Evolutionary conservation across 2,797 vertebrate species (phyloP).

Genomic region (Pantherophis vulpinus): DNA sequence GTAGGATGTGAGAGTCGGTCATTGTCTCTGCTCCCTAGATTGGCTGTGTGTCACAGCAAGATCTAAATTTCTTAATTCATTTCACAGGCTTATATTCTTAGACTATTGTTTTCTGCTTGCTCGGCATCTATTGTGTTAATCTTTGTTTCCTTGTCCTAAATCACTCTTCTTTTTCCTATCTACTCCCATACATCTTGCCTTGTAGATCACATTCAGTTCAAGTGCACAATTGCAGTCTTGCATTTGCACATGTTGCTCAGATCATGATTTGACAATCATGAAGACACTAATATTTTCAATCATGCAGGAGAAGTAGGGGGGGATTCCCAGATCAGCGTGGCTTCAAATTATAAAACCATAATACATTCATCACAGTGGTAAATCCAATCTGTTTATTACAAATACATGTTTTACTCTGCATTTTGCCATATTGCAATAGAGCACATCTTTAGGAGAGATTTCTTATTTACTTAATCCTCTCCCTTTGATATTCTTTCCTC

Average conservation of each 20-base stretch:
- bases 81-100: background rate
- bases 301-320: background rate
- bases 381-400: background rate
- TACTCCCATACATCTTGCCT: background rate
- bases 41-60: background rate
- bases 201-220: background rate
- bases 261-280: background rate
- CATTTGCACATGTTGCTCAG: background rate
- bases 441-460: background rate
- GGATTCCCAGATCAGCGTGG: background rate
- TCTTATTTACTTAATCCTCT: slow-evolving; percentile 39
- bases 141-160: background rate
- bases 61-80: background rate
- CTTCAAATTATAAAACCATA: background rate
- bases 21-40: background rate
- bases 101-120: too few species aligned
- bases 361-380: background rate
- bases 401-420: background rate
- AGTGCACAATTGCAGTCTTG: background rate
- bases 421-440: background rate
- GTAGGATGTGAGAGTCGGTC: background rate
- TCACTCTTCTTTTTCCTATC: background rate
- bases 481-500: background rate
- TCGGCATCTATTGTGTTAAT: background rate
- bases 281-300: background rate